These are phyloP conservation scores for Paragorgia papillata DNA, from an alignment of 92 coral and sea anemone genomes.

Conservation along the genomic window DNA sequence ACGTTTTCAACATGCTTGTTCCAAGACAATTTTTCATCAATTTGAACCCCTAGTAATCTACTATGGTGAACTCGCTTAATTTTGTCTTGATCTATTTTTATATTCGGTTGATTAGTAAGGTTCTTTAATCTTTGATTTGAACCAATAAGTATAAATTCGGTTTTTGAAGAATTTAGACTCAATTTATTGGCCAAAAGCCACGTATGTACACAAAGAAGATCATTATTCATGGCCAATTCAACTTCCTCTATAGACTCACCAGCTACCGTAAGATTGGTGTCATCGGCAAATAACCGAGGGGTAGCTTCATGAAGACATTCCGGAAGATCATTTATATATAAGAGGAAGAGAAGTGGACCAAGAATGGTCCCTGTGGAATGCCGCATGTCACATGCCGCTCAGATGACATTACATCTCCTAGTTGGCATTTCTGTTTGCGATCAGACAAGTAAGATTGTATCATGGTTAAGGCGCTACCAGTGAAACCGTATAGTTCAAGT, in stretches of 20 bases:
- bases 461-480: constrained; percentile 41
- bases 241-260: neutral
- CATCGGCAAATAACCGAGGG: neutral
- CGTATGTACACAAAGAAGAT: neutral
- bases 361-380: no score
- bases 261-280: no score
- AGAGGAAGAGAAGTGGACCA: no score
- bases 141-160: constrained; percentile 9
- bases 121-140: neutral
- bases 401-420: constrained; percentile 37
- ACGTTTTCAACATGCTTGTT: constrained; percentile 37
- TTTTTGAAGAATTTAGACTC: constrained; percentile 10
- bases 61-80: constrained; percentile 22
- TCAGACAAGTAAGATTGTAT: constrained; percentile 48
- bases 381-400: neutral
- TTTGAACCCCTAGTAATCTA: constrained; percentile 49
- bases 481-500: constrained; percentile 35
- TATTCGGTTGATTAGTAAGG: constrained; percentile 16
- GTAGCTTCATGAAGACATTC: neutral
- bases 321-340: no score
- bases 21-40: constrained; percentile 53
- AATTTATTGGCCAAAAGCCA: constrained; percentile 16
- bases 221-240: constrained; percentile 21
- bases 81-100: constrained; percentile 23
- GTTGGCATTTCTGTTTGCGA: constrained; percentile 60